Evolutionary conservation across 2,113 vertebrate genomes (phyloP), one percentile per base, ranked within the genome.

Genomic region (Talpa occidentalis): DNA sequence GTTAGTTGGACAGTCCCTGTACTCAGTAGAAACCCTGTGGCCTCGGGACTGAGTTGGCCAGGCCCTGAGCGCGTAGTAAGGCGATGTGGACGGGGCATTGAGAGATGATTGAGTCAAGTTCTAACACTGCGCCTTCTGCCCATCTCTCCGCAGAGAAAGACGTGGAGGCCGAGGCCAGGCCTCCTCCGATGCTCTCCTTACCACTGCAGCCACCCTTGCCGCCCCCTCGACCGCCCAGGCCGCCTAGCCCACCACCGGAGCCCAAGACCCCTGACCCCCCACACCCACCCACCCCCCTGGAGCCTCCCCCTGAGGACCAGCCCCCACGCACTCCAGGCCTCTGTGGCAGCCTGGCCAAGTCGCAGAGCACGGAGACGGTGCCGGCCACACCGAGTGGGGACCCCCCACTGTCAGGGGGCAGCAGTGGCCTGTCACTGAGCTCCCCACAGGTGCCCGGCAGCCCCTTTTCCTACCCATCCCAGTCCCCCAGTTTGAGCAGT

Each of bases 381-480:
- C 99, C 99, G 3, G 98, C 98, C 88, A 99, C 99, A 0, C 99
- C 99, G 0, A 98, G 99, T 2, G 98, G 99, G 0, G 99, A 99
- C 2, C 98, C 98, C 47, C 99, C 99, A 0, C 98, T 99, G 12
- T 99, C 99, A 0, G 99, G 99, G 28, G 99, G 98, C 96, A 99
- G 99, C 96, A 99, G 99, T 79, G 98, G 98, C 96, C 96, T 99
- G 97, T 97, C 98, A 16, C 98, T 99, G 70, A 98, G 99, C 97
- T 99, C 99, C 73, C 99, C 99, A 3, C 99, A 99, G 95, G 98
- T 99, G 95, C 99, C 98, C 0, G 98, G 99, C 78, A 99, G 99
- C 97, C 99, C 99, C 78, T 99, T 99, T 85, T 99, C 99, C 66
- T 99, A 99, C 98, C 99, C 99, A 0, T 98, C 99, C 59, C 99